A percentile compares a stretch with the other conserved stretches of the same genome.
Conservation (phyloP, 1,140 invertebrate genomes). For the Hermetia illucens region DNA sequence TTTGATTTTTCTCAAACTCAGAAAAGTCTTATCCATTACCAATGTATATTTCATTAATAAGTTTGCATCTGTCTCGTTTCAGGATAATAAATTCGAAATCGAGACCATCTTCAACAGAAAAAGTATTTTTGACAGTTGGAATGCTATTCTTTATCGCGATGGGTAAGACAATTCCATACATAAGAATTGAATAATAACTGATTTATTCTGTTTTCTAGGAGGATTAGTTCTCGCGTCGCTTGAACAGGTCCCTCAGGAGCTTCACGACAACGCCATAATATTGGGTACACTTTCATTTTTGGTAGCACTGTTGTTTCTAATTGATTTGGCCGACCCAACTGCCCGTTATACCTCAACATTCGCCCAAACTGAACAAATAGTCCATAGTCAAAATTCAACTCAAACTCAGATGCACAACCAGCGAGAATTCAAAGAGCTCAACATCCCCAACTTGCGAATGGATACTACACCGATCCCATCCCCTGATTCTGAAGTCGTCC, state of each 20-base stretch:
- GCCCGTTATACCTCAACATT: neutral
- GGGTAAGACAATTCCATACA: too few relatives aligned
- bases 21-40: too few relatives aligned
- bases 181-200: too few relatives aligned
- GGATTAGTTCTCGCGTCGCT: constrained; percentile 5
- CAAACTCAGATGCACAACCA: neutral
- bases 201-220: constrained; percentile 1
- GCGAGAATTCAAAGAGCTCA: neutral
- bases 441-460: neutral
- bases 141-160: constrained; percentile 8
- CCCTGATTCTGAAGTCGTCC: neutral
- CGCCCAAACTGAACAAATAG: constrained; percentile 2
- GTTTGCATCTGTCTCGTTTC: too few relatives aligned
- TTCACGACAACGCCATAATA: constrained; percentile 7
- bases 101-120: constrained; percentile 5
- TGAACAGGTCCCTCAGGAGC: constrained; percentile 6
- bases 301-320: constrained; percentile 5
- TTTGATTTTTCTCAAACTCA: too few relatives aligned
- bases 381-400: neutral
- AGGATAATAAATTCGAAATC: constrained; percentile 6
- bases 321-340: constrained; percentile 7
- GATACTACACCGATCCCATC: neutral
- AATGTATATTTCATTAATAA: too few relatives aligned
- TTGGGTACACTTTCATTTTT: constrained; percentile 6
- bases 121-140: constrained; percentile 7